Percentiles rank a stretch among this genome's conserved stretches.
Conservation (phyloP, 2,113 vertebrate species). For the Prochilodus magdalenae region DNA sequence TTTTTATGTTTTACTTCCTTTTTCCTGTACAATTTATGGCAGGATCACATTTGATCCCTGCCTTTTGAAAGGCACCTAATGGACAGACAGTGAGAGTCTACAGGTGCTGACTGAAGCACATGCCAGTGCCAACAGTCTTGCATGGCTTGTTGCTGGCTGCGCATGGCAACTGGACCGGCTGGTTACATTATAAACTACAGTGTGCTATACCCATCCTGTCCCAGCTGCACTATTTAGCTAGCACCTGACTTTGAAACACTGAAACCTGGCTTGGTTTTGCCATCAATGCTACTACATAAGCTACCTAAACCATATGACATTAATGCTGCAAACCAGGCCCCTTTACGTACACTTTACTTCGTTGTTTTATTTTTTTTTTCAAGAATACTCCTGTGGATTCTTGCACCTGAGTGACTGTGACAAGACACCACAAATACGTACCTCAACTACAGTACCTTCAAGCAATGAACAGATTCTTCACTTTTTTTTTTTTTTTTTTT, state of each 20-base stretch:
- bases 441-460: constrained; percentile 6
- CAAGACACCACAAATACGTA: background rate
- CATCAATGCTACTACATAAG: background rate
- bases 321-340: background rate
- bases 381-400: background rate
- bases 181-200: too few relatives aligned
- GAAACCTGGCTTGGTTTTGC: background rate
- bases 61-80: constrained; percentile 20
- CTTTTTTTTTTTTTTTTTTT: background rate
- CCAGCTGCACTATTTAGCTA: background rate
- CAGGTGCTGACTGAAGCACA: constrained; percentile 24
- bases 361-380: background rate
- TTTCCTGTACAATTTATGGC: constrained; percentile 59
- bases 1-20: constrained; percentile 49
- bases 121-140: background rate
- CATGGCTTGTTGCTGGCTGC: too few relatives aligned
- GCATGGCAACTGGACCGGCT: too few relatives aligned
- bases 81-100: background rate
- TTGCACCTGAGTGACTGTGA: constrained; percentile 21
- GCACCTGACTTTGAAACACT: constrained; percentile 18
- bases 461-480: background rate
- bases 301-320: background rate
- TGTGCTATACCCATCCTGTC: background rate
- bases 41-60: constrained; percentile 56
- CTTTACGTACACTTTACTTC: constrained; percentile 1